phyloP scores from a whole-genome alignment of 2,888 invertebrate genomes.

The Zootermopsis nevadensis region DNA sequence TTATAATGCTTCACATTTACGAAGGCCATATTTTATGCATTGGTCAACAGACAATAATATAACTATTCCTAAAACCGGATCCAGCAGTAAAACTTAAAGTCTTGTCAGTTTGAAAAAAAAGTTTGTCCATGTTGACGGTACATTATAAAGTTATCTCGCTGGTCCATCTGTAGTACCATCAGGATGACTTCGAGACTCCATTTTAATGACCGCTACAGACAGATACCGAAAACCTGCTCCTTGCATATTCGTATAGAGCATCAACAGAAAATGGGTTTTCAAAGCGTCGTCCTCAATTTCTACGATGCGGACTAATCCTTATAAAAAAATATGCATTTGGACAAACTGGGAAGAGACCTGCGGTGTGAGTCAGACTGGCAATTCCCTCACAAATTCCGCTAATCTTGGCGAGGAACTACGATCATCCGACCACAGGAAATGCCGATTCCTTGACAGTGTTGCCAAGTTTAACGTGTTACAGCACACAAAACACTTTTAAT shows the following conservation, averaged over 20 bases:
- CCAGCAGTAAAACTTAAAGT: background rate
- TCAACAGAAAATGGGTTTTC: background rate
- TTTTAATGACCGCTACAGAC: constrained; percentile 8
- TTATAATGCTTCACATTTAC: background rate
- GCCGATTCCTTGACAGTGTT: too few relatives aligned
- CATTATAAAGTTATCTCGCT: constrained; percentile 23
- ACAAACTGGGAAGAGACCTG: too few relatives aligned
- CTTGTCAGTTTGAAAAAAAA: background rate
- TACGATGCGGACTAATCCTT: background rate
- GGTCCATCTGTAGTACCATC: background rate
- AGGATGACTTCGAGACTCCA: constrained; percentile 27
- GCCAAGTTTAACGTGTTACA: too few relatives aligned
- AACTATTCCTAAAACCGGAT: background rate
- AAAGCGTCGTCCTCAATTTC: background rate
- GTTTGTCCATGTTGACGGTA: background rate
- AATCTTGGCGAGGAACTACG: too few relatives aligned
- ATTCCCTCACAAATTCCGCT: too few relatives aligned
- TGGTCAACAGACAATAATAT: background rate
- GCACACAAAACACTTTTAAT: too few relatives aligned
- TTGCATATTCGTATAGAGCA: background rate
- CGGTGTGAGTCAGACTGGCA: too few relatives aligned
- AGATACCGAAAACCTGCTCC: background rate
- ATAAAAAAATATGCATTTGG: too few relatives aligned
- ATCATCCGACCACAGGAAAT: too few relatives aligned
- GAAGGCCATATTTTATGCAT: constrained; percentile 2